These are phyloP conservation scores for Panagrolaimus sp. DNA, from an alignment of 1,140 invertebrate species.

Conservation along the genomic window DNA sequence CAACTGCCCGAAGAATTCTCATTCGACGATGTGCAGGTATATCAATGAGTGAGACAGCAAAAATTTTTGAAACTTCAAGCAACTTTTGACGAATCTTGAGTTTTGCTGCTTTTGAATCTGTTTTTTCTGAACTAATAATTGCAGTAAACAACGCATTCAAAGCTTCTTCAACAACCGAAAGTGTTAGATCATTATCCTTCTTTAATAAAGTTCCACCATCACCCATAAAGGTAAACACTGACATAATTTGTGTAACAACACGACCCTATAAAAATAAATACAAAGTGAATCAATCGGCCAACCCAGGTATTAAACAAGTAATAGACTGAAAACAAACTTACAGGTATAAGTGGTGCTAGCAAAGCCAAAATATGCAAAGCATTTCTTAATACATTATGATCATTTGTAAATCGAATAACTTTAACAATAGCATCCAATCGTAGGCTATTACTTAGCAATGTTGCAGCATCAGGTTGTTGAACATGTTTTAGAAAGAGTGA, in stretches of 20 bases:
- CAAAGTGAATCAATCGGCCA: too few species aligned
- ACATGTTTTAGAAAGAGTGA: not conserved
- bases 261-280: constrained; percentile 19
- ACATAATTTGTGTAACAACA: constrained; percentile 32
- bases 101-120: not conserved
- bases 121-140: constrained; percentile 10
- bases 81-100: constrained; percentile 15
- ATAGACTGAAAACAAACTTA: constrained; percentile 1
- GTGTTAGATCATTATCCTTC: constrained; percentile 35
- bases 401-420: constrained; percentile 29
- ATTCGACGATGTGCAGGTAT: constrained; percentile 33
- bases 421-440: constrained; percentile 29
- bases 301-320: not conserved
- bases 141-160: constrained; percentile 21
- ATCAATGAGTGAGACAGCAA: constrained; percentile 24
- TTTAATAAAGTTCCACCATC: constrained; percentile 30
- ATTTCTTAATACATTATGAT: constrained; percentile 29
- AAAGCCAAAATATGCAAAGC: constrained; percentile 27
- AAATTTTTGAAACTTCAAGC: constrained; percentile 22
- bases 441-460: not conserved
- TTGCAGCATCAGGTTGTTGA: not conserved
- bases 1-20: constrained; percentile 20
- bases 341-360: constrained; percentile 30
- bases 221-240: constrained; percentile 34
- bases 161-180: constrained; percentile 29